Evolutionary conservation across 1,140 invertebrate genomes (phyloP).

Genomic region (Centruroides sculpturatus): DNA sequence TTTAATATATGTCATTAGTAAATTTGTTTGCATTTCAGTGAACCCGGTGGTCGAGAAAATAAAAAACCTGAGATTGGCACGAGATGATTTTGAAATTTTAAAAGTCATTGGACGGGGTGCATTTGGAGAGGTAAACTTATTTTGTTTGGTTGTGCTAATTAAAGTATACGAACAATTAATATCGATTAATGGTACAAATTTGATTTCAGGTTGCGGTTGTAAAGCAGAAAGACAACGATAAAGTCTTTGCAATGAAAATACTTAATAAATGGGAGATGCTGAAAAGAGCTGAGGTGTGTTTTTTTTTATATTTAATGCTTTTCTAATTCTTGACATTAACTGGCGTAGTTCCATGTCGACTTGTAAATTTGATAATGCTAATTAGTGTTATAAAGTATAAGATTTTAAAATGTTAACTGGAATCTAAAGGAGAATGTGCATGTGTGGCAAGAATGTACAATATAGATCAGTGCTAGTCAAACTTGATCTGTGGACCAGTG

Average conservation of each 20-base stretch:
- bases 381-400: too few species aligned
- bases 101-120: conserved; percentile 97
- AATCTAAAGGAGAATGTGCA: too few species aligned
- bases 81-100: conserved; percentile 96
- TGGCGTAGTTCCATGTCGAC: too few species aligned
- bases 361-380: too few species aligned
- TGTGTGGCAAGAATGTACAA: too few species aligned
- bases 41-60: conserved; percentile 67
- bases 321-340: background rate
- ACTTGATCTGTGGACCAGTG: too few species aligned
- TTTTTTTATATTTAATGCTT: background rate
- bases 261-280: conserved; percentile 99
- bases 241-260: conserved; percentile 98
- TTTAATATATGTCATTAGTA: too few species aligned
- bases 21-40: background rate
- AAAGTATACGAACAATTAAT: background rate
- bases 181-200: background rate
- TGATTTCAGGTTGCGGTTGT: conserved; percentile 30
- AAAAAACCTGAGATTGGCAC: conserved; percentile 67
- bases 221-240: conserved; percentile 57
- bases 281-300: conserved; percentile 69
- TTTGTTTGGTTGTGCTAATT: conserved; percentile 5
- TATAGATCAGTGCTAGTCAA: too few species aligned
- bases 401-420: too few species aligned
- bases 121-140: conserved; percentile 68